Evolutionary conservation across 2,797 vertebrate species (phyloP).

Genomic region (Crotalus adamanteus): DNA sequence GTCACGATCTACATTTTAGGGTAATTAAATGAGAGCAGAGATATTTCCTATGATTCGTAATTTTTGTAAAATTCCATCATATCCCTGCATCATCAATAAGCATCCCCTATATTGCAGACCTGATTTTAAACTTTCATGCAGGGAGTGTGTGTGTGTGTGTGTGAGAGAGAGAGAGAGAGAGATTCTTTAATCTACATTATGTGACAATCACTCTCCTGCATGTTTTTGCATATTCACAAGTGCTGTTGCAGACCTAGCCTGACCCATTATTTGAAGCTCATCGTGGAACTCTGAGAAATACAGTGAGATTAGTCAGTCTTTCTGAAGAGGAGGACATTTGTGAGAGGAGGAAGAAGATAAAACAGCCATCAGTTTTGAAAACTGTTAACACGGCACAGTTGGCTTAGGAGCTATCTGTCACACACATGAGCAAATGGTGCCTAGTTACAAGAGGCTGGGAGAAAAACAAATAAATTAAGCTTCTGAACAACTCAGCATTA

Average conservation of each 20-base stretch:
- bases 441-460: background rate
- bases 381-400: background rate
- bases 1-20: background rate
- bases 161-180: background rate
- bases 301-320: conserved; percentile 63
- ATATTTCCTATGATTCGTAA: background rate
- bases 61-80: background rate
- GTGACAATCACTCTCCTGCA: background rate
- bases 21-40: background rate
- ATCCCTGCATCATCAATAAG: background rate
- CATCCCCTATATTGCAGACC: background rate
- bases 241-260: fast-evolving
- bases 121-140: background rate
- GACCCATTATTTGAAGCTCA: background rate
- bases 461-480: background rate
- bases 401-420: background rate
- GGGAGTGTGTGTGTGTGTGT: too few species aligned
- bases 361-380: conserved; percentile 27
- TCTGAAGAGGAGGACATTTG: conserved; percentile 59
- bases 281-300: conserved; percentile 46
- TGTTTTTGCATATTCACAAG: conserved; percentile 1
- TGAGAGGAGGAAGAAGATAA: conserved; percentile 47
- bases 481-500: background rate
- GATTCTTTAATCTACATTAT: background rate
- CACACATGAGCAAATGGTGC: background rate